Evolutionary conservation across 2,888 invertebrate genomes (phyloP).

Genomic region (Thumatha senex): DNA sequence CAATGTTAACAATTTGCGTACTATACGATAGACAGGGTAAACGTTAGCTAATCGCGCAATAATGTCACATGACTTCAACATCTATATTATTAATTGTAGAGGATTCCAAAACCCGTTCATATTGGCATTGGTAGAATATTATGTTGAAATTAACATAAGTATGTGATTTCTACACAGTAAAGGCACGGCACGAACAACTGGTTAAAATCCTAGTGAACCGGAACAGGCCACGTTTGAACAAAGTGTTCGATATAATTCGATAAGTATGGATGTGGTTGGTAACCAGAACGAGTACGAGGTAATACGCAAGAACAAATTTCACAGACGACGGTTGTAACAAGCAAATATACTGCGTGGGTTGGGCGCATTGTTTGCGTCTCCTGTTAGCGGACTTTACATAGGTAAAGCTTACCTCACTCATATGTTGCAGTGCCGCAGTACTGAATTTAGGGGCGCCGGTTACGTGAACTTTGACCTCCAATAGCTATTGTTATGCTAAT

Average conservation of each 20-base stretch:
- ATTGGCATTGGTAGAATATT: slow-evolving; percentile 6
- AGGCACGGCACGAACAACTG: slow-evolving; percentile 16
- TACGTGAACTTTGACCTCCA: slow-evolving; percentile 69
- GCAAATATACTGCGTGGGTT: slow-evolving; percentile 63
- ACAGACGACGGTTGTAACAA: slow-evolving; percentile 58
- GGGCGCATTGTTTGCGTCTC: slow-evolving; percentile 70
- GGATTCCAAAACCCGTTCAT: slow-evolving; percentile 18
- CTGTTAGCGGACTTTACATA: slow-evolving; percentile 45
- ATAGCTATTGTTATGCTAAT: slow-evolving; percentile 73
- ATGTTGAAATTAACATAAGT: slow-evolving; percentile 50
- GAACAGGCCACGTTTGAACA: slow-evolving; percentile 47
- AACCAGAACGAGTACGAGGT: slow-evolving; percentile 42
- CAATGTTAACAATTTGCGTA: slow-evolving; percentile 30
- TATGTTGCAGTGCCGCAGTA: slow-evolving; percentile 44
- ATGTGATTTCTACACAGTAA: slow-evolving; percentile 50
- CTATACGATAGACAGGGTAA: slow-evolving; percentile 14
- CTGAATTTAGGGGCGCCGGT: slow-evolving; percentile 64
- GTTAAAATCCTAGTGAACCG: slow-evolving; percentile 53
- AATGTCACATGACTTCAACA: slow-evolving; percentile 4
- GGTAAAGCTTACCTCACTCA: slow-evolving; percentile 6
- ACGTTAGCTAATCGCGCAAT: slow-evolving; percentile 13
- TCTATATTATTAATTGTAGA: slow-evolving; percentile 7
- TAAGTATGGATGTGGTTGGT: slow-evolving; percentile 43
- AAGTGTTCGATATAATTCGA: slow-evolving; percentile 34
- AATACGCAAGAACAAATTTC: slow-evolving; percentile 56